A percentile compares a stretch with the other conserved stretches of the same genome.
Evolutionary conservation across 1,140 invertebrate genomes (phyloP).

Genomic region (Lamellibrachia luymesi): DNA sequence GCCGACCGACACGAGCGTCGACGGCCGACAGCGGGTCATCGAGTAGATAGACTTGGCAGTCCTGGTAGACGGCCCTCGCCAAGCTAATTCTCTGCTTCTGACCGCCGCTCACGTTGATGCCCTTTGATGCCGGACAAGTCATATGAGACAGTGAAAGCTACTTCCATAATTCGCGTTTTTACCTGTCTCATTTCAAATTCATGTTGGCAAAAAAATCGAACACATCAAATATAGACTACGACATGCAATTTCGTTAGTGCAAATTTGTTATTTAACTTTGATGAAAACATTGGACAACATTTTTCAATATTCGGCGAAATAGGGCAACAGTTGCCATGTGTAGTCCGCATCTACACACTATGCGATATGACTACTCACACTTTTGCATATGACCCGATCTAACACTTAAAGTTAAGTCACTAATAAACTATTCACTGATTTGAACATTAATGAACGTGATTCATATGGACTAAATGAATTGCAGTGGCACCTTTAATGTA

Average conservation of each 20-base stretch:
- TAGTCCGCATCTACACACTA: too few species aligned
- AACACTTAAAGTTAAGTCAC: neutral
- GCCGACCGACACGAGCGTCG: conserved; percentile 48
- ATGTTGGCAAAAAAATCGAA: too few species aligned
- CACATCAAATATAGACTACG: too few species aligned
- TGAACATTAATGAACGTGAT: too few species aligned
- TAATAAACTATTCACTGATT: too few species aligned
- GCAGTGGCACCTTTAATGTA: too few species aligned
- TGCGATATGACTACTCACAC: neutral
- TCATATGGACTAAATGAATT: too few species aligned
- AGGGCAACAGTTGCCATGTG: too few species aligned
- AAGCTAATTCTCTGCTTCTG: conserved; percentile 55
- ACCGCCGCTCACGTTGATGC: conserved; percentile 47
- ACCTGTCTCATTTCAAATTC: neutral
- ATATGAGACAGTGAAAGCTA: neutral
- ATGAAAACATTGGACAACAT: conserved; percentile 8
- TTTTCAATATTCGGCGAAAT: neutral
- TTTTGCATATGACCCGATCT: neutral
- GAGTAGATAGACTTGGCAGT: conserved; percentile 68
- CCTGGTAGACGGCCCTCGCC: conserved; percentile 51
- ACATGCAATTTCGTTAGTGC: neutral
- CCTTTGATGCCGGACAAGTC: neutral
- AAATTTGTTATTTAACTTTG: neutral
- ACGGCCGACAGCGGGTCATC: conserved; percentile 61
- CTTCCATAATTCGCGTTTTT: neutral